Evolutionary conservation across 2,797 vertebrate species (phyloP).

Genomic region (Siniperca scherzeri): DNA sequence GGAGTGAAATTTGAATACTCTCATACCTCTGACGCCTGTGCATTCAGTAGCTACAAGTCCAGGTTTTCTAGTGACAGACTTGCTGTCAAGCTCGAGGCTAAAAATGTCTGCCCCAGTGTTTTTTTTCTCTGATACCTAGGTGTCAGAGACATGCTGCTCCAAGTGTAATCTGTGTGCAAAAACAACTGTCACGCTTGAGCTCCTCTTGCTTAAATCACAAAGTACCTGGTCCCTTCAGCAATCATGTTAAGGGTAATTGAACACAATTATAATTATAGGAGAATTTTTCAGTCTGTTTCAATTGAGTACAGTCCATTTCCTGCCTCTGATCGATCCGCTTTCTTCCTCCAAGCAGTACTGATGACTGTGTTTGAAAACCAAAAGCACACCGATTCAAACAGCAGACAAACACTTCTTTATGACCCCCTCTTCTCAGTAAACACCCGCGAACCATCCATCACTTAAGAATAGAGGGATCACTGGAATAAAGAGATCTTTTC

Average conservation of each 20-base stretch:
- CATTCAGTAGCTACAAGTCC: neutral
- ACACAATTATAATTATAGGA: conserved; percentile 60
- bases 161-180: conserved; percentile 35
- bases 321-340: conserved; percentile 34
- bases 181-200: conserved; percentile 35
- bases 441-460: conserved; percentile 31
- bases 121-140: conserved; percentile 1
- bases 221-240: conserved; percentile 48
- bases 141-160: neutral
- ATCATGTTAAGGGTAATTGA: conserved; percentile 68
- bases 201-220: conserved; percentile 26
- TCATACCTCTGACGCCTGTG: conserved; percentile 1
- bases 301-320: conserved; percentile 64
- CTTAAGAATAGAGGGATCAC: conserved; percentile 31
- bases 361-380: conserved; percentile 34
- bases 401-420: conserved; percentile 16
- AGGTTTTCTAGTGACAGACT: conserved; percentile 16
- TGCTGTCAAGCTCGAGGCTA: conserved; percentile 11
- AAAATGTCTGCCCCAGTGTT: neutral
- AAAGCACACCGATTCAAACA: conserved; percentile 8
- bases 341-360: conserved; percentile 14
- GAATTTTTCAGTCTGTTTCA: conserved; percentile 55
- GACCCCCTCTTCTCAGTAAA: conserved; percentile 23
- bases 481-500: conserved; percentile 26
- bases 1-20: conserved; percentile 27